These are phyloP conservation scores for Erpetoichthys calabaricus DNA, from an alignment of 2,797 vertebrate genomes.

Conservation along the genomic window DNA sequence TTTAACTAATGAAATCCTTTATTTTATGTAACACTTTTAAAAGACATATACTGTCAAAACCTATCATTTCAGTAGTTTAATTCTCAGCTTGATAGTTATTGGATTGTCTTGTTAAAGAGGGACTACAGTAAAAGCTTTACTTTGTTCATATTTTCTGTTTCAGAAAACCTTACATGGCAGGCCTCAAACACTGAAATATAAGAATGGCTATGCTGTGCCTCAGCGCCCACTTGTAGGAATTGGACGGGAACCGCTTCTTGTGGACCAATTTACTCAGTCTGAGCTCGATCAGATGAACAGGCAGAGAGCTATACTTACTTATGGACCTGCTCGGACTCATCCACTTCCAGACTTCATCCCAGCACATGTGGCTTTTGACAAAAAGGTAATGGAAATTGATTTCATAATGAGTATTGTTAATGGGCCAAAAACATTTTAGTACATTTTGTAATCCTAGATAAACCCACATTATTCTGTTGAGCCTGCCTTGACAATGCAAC, in stretches of 20 bases:
- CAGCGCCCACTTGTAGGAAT: conserved; percentile 51
- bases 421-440: no score
- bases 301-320: conserved; percentile 35
- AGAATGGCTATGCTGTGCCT: conserved; percentile 58
- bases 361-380: conserved; percentile 72
- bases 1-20: no score
- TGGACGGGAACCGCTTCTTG: conserved; percentile 51
- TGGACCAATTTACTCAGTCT: conserved; percentile 52
- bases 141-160: conserved; percentile 19
- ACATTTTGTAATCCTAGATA: no score
- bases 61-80: no score
- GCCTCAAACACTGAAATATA: conserved; percentile 67
- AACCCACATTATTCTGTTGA: no score
- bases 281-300: conserved; percentile 48
- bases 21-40: no score
- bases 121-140: neutral
- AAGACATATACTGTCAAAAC: no score
- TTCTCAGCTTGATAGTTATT: no score
- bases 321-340: conserved; percentile 29
- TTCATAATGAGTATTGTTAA: no score
- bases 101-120: no score
- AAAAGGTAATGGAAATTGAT: conserved; percentile 61
- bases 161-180: conserved; percentile 61
- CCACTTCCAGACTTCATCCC: conserved; percentile 54
- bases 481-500: no score